Evolutionary conservation across 2,113 vertebrate genomes (phyloP), one percentile per base, ranked within the genome.

Genomic region (Peucedramus taeniatus): DNA sequence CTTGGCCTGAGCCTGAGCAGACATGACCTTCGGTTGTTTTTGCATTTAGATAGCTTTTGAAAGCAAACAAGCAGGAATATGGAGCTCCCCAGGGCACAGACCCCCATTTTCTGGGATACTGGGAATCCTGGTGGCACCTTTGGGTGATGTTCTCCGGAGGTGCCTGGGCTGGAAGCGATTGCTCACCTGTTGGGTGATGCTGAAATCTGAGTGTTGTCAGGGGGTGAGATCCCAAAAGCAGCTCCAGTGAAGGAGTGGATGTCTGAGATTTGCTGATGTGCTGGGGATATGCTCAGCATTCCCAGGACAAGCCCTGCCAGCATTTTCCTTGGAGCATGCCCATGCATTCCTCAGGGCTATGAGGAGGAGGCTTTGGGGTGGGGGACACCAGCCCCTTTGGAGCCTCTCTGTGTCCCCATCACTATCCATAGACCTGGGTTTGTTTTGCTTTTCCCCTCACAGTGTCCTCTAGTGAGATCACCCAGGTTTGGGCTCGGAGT

Each of bases 281-380:
- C 51, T 20, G 13, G 6, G 26, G 9, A 11, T 4, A 0, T 15
- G 39, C 42, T 70, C 70, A 78, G 27, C 8, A 0, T 71, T 88
- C 81, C 61, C 83, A 83, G 33, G 27, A 15, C 6, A 9, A 40
- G 40, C 44, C 47, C 63, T 75, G 28, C 51, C 21, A 14, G 23
- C 10, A 1, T 65, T 93, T 89, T 47, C 11, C 63, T 83, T 0
- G 0, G 49, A 54, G 31, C 54, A 7, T 51, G 11, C 15, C 42
- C 1, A 0, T 23, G 35, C 22, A 8, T 84, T 68, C 50, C 54
- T 78, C 31, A 21, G 44, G 59, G 45, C 53, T 53, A 42, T 17
- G 24, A 53, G 21, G 61, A 18, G 14, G 17, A 68, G 60, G 17
- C 19, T 23, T 23, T 70, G 79, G 33, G 26, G 6, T 42, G n/a